Conservation (phyloP, 2,888 invertebrate genomes). For the Micoletzkya japonica region DNA sequence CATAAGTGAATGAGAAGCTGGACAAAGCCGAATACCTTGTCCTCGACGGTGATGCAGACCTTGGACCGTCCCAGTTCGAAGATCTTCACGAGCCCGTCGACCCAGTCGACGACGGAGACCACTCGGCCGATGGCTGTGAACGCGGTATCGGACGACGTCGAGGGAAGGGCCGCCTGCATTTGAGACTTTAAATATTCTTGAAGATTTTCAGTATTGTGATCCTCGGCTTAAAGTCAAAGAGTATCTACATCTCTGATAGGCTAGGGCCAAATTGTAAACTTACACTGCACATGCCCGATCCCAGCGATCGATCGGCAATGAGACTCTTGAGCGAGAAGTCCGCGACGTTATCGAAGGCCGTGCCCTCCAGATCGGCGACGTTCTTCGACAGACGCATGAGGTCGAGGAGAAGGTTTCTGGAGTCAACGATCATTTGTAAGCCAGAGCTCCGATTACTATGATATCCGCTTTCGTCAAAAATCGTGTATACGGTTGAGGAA, state of each 20-base stretch:
- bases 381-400: slow-evolving; percentile 41
- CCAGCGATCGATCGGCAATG: slow-evolving; percentile 50
- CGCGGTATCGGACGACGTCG: slow-evolving; percentile 27
- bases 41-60: slow-evolving; percentile 49
- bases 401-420: slow-evolving; percentile 42
- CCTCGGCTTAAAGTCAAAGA: neutral
- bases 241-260: neutral
- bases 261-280: slow-evolving; percentile 14
- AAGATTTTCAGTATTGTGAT: neutral
- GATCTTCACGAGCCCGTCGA: slow-evolving; percentile 46
- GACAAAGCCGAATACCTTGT: slow-evolving; percentile 38
- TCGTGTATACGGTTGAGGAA: neutral
- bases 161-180: slow-evolving; percentile 6
- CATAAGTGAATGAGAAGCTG: neutral
- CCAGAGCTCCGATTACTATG: neutral
- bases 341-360: slow-evolving; percentile 41
- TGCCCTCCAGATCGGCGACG: slow-evolving; percentile 30
- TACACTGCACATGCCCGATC: slow-evolving; percentile 1
- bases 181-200: neutral
- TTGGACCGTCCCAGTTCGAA: slow-evolving; percentile 36
- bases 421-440: neutral
- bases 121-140: slow-evolving; percentile 47
- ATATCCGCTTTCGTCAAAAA: neutral
- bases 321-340: slow-evolving; percentile 52
- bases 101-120: slow-evolving; percentile 50